Conservation (phyloP, 2,888 invertebrate species). For the Drosophila fungiperda region DNA sequence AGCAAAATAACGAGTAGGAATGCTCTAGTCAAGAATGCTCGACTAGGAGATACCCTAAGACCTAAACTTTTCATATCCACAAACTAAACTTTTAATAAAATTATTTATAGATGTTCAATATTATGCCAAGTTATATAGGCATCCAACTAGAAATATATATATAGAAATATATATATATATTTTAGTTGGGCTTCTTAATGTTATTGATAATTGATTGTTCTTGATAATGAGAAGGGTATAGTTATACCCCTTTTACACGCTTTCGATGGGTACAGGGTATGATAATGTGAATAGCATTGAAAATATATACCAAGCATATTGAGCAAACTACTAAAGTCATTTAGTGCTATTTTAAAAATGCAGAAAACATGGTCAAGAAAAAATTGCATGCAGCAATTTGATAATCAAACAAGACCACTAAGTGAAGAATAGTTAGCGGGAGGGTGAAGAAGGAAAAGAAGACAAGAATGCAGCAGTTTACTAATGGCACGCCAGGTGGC, state of each 20-base stretch:
- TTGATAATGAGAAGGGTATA: background rate
- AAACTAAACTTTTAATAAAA: background rate
- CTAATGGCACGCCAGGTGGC: slow-evolving; percentile 53
- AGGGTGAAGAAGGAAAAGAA: background rate
- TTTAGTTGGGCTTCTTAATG: background rate
- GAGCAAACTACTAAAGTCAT: slow-evolving; percentile 6
- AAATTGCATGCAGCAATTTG: slow-evolving; percentile 43
- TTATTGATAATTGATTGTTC: background rate
- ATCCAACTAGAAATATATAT: too few species aligned
- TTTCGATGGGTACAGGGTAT: background rate
- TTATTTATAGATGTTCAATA: background rate
- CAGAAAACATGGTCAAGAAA: slow-evolving; percentile 3
- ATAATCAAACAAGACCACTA: slow-evolving; percentile 37
- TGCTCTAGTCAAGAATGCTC: background rate
- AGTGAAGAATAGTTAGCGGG: slow-evolving; percentile 1
- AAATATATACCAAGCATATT: slow-evolving; percentile 12
- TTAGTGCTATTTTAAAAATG: slow-evolving; percentile 10
- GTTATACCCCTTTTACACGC: background rate
- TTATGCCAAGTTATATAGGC: background rate
- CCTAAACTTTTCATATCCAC: background rate
- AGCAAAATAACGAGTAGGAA: background rate
- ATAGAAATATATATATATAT: background rate
- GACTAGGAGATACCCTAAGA: background rate
- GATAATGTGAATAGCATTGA: slow-evolving; percentile 27
- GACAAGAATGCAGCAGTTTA: slow-evolving; percentile 31